phyloP scores from a whole-genome alignment of 2,888 invertebrate genomes.

The Ligdia adustata region DNA sequence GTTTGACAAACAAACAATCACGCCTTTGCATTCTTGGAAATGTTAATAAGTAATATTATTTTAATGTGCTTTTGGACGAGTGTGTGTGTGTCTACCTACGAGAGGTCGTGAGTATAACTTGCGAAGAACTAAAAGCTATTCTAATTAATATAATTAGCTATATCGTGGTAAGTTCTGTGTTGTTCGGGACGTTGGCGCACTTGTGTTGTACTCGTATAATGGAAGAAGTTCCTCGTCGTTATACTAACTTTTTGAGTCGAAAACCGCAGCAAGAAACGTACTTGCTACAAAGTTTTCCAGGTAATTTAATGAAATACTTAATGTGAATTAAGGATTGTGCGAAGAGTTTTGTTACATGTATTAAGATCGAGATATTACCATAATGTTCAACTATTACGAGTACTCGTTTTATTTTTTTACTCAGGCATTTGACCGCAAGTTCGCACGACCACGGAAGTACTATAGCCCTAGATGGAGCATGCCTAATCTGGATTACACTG shows the following conservation, averaged over 20 bases:
- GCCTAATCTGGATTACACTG: too few species aligned
- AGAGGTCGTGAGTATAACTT: neutral
- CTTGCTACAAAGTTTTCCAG: constrained; percentile 12
- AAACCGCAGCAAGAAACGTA: constrained; percentile 9
- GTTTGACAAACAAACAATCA: too few species aligned
- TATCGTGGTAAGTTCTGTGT: constrained; percentile 8
- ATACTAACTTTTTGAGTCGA: constrained; percentile 16
- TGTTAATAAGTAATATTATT: too few species aligned
- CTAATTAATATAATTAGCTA: constrained; percentile 12
- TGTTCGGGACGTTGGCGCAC: neutral
- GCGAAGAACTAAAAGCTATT: neutral
- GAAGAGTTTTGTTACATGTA: neutral
- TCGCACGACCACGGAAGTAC: too few species aligned
- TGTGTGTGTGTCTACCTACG: too few species aligned
- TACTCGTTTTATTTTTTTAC: too few species aligned
- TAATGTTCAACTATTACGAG: too few species aligned
- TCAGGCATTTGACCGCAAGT: too few species aligned
- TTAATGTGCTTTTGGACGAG: too few species aligned
- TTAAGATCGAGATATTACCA: neutral
- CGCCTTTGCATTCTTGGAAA: too few species aligned
- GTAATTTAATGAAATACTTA: constrained; percentile 4
- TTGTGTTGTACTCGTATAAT: constrained; percentile 31
- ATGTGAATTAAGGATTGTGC: neutral
- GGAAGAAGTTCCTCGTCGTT: constrained; percentile 31
- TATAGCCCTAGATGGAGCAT: too few species aligned